Percentiles rank a stretch among this genome's conserved stretches.
Conservation (phyloP, 1,140 invertebrate species). For the Goniozus legneri region DNA sequence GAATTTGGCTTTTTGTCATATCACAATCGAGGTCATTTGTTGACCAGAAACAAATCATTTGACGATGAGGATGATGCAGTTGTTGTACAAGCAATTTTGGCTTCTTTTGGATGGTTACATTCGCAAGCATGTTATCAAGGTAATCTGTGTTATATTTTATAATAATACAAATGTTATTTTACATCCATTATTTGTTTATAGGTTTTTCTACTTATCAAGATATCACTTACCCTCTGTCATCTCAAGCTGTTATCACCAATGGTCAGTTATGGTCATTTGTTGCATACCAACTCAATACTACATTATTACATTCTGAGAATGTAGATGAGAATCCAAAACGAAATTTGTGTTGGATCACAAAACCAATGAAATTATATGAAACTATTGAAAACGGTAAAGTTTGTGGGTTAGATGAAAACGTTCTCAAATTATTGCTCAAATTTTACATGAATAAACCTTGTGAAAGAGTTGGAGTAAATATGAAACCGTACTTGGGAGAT, state of each 20-base stretch:
- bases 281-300: slow-evolving; percentile 86
- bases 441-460: slow-evolving; percentile 71
- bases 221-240: slow-evolving; percentile 81
- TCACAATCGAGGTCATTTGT: slow-evolving; percentile 61
- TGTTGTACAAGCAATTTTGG: slow-evolving; percentile 68
- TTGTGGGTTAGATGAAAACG: slow-evolving; percentile 76
- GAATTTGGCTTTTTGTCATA: slow-evolving; percentile 76
- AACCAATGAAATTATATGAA: slow-evolving; percentile 71
- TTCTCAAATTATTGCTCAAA: slow-evolving; percentile 69
- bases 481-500: slow-evolving; percentile 71
- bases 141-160: slow-evolving; percentile 29
- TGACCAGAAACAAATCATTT: slow-evolving; percentile 42
- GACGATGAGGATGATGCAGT: slow-evolving; percentile 62
- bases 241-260: slow-evolving; percentile 82
- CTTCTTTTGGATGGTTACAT: slow-evolving; percentile 76
- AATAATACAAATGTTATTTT: slow-evolving; percentile 6
- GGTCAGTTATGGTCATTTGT: slow-evolving; percentile 80
- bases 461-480: slow-evolving; percentile 59
- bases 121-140: slow-evolving; percentile 80
- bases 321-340: slow-evolving; percentile 63
- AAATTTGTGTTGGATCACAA: slow-evolving; percentile 81
- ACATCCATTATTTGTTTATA: slow-evolving; percentile 42
- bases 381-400: slow-evolving; percentile 68
- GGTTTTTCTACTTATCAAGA: slow-evolving; percentile 86
- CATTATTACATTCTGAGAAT: slow-evolving; percentile 61